Evolutionary conservation across 2,797 vertebrate species (phyloP).

Genomic region (Sternotherus odoratus): DNA sequence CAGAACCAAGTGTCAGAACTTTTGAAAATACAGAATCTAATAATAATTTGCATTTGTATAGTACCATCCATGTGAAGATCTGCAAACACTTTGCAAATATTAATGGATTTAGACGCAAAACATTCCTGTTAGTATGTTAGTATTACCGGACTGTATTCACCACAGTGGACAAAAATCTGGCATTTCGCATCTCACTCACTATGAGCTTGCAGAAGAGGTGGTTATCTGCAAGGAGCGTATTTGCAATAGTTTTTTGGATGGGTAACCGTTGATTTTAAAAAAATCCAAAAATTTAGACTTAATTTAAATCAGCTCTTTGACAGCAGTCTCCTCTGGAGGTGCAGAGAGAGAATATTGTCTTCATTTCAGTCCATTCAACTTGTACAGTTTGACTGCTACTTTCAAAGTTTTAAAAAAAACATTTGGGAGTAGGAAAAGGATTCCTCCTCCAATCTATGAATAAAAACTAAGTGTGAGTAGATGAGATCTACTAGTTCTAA

Average conservation of each 20-base stretch:
- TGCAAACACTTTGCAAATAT: background rate
- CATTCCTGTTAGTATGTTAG: background rate
- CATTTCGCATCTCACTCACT: background rate
- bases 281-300: background rate
- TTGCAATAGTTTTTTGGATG: background rate
- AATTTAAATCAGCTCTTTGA: background rate
- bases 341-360: background rate
- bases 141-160: background rate
- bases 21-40: slow-evolving; percentile 7
- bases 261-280: background rate
- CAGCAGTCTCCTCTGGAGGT: background rate
- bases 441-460: background rate
- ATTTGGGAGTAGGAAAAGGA: background rate
- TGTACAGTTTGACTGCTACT: background rate
- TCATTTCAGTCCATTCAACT: background rate
- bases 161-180: background rate
- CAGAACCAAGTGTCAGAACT: background rate
- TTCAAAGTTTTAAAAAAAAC: background rate
- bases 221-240: background rate
- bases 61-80: background rate
- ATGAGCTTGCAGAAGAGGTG: background rate
- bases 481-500: background rate
- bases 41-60: background rate
- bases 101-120: background rate
- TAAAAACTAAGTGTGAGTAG: background rate